Evolutionary conservation across 2,797 vertebrate species (phyloP).

Genomic region (Manis javanica): DNA sequence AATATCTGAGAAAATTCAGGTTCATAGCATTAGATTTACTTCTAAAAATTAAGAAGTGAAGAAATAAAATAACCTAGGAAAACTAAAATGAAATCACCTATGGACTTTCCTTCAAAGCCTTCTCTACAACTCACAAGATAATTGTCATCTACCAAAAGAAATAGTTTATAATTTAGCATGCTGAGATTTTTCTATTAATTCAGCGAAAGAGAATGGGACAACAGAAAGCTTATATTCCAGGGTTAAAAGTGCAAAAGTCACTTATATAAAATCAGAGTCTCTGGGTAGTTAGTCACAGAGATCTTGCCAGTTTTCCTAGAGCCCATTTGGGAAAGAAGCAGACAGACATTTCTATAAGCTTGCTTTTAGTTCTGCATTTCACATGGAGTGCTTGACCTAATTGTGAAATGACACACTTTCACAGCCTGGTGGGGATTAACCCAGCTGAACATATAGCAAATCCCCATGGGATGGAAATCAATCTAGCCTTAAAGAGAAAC

Average conservation of each 20-base stretch:
- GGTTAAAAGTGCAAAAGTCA: neutral
- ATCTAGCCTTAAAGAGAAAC: neutral
- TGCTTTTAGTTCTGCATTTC: neutral
- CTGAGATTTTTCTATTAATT: constrained; percentile 33
- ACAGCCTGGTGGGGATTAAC: constrained; percentile 12
- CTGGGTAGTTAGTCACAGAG: neutral
- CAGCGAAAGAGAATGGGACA: neutral
- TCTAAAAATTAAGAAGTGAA: constrained; percentile 21
- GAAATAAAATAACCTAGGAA: constrained; percentile 22
- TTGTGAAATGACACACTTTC: constrained; percentile 65
- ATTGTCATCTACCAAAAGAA: neutral
- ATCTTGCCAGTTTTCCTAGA: neutral
- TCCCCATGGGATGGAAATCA: neutral
- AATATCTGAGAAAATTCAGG: neutral
- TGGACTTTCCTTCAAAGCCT: constrained; percentile 1
- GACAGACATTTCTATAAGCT: neutral
- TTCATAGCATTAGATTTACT: neutral
- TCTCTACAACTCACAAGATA: neutral
- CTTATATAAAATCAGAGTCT: neutral
- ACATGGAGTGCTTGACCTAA: neutral
- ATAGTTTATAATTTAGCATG: neutral
- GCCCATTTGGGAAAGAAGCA: neutral
- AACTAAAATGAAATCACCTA: neutral
- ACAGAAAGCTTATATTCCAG: neutral
- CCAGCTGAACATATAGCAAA: neutral